Evolutionary conservation across 1,140 invertebrate species (phyloP).

Genomic region (Diprion similis): DNA sequence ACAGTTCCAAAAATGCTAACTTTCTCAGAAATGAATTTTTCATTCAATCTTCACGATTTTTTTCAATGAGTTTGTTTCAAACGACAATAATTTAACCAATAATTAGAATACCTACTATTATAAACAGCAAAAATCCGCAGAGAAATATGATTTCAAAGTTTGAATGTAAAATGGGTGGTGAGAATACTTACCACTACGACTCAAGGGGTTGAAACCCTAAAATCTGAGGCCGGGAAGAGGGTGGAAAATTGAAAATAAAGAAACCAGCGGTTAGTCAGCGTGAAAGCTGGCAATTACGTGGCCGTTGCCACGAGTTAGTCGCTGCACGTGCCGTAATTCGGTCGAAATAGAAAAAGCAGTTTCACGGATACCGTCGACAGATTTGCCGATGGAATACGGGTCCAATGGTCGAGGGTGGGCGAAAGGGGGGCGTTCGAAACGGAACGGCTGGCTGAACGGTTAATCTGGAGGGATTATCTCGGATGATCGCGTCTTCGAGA

Average conservation of each 20-base stretch:
- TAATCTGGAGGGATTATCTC: conserved; percentile 1
- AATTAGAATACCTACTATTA: too few species aligned
- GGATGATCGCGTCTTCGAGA: conserved; percentile 6
- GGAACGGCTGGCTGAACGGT: conserved; percentile 6
- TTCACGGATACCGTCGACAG: background rate
- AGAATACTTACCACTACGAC: too few species aligned
- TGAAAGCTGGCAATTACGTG: background rate
- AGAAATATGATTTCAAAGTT: too few species aligned
- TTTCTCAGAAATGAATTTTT: too few species aligned
- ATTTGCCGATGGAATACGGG: conserved; percentile 3
- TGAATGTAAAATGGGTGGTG: too few species aligned
- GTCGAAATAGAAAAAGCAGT: conserved; percentile 1
- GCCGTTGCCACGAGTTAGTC: background rate
- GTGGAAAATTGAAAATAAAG: background rate
- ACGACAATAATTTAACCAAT: too few species aligned
- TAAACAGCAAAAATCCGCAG: too few species aligned
- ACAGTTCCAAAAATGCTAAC: too few species aligned
- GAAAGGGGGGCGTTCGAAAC: too few species aligned
- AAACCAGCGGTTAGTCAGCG: background rate
- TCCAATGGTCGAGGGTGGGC: background rate
- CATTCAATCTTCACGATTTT: too few species aligned
- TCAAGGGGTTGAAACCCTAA: too few species aligned
- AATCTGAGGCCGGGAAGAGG: background rate
- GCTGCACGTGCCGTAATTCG: background rate
- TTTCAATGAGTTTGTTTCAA: too few species aligned